Conservation (phyloP, 2,113 vertebrate species). For the Anarrhichthys ocellatus region DNA sequence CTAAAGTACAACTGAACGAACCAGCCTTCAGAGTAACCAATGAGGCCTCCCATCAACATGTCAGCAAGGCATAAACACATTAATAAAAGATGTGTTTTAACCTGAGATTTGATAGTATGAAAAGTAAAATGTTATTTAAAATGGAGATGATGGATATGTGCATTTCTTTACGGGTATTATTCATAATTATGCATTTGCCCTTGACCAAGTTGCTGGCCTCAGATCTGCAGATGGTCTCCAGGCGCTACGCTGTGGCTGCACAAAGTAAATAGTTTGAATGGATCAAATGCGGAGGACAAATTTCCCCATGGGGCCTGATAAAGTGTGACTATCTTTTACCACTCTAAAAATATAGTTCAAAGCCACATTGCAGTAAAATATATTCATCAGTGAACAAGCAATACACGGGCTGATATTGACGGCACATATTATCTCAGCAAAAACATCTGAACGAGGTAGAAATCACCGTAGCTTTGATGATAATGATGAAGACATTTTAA, state of each 20-base stretch:
- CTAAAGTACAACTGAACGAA: background rate
- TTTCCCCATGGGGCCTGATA: conserved; percentile 14
- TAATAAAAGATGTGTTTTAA: background rate
- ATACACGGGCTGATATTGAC: background rate
- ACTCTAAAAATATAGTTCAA: conserved; percentile 11
- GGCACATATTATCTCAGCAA: conserved; percentile 1
- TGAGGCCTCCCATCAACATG: background rate
- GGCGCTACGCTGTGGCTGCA: background rate
- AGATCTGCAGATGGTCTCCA: conserved; percentile 6
- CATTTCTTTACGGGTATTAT: conserved; percentile 16
- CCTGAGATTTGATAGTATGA: background rate
- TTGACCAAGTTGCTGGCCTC: conserved; percentile 17
- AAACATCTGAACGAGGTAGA: conserved; percentile 18
- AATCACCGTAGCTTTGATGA: background rate
- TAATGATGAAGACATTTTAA: no score
- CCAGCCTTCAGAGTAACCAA: background rate
- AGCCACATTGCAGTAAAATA: conserved; percentile 19
- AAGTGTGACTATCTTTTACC: conserved; percentile 4
- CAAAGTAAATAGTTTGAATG: background rate
- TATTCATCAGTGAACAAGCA: conserved; percentile 15
- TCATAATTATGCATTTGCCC: conserved; percentile 12
- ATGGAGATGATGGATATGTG: background rate
- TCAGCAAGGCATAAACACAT: conserved; percentile 1
- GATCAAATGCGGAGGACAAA: conserved; percentile 10
- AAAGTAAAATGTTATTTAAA: conserved; percentile 14